Evolutionary conservation across 1,140 invertebrate genomes (phyloP).

Genomic region (Acyrthosiphon pisum): DNA sequence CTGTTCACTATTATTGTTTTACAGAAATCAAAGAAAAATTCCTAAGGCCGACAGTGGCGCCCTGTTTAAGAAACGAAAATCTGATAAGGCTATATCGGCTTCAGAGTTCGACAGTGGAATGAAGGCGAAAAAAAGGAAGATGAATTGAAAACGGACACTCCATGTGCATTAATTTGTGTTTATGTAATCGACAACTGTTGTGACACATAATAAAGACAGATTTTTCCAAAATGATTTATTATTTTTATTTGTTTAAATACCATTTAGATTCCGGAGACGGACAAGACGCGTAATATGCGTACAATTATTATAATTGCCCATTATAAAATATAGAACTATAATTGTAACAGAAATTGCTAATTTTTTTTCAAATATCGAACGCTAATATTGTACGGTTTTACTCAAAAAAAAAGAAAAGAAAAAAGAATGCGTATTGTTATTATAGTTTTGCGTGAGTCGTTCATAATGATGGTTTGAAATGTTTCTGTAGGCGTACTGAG

Average conservation of each 20-base stretch:
- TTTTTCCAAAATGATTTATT: background rate
- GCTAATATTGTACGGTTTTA: background rate
- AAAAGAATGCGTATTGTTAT: background rate
- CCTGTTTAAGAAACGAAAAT: conserved; percentile 47
- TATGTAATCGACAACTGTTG: background rate
- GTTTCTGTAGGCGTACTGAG: background rate
- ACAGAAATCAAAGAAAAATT: conserved; percentile 48
- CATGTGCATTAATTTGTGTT: background rate
- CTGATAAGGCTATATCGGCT: background rate
- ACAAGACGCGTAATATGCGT: background rate
- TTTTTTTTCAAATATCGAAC: background rate
- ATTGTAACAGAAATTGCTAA: background rate
- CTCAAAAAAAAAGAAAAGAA: background rate
- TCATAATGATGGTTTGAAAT: background rate
- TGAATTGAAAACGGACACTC: conserved; percentile 15
- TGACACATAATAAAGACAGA: background rate
- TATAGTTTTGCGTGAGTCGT: background rate
- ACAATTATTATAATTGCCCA: background rate
- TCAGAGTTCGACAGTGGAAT: conserved; percentile 51
- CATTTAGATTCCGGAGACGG: background rate
- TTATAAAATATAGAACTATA: background rate
- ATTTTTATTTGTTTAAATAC: background rate
- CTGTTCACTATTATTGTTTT: background rate
- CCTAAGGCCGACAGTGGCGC: conserved; percentile 17
- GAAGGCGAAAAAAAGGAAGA: conserved; percentile 45